Conservation (phyloP, 35 echinoderm and acorn worm genomes). For the Ophioderma brevispina region DNA sequence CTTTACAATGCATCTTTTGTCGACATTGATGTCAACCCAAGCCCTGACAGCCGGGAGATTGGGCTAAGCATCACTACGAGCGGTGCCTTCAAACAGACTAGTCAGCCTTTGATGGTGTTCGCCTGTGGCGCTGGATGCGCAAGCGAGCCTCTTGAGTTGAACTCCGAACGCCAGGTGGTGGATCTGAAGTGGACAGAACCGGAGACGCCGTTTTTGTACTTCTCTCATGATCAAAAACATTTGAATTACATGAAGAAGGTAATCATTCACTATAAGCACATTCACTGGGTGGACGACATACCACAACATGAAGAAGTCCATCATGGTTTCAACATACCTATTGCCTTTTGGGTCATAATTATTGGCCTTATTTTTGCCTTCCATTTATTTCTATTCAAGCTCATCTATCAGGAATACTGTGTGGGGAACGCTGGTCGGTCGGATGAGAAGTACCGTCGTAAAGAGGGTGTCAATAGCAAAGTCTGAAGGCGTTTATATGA, state of each 20-base stretch:
- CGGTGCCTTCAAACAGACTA: slow-evolving; percentile 33
- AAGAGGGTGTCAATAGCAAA: not conserved
- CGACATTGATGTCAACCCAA: slow-evolving; percentile 67
- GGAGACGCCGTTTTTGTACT: slow-evolving; percentile 85
- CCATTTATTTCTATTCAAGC: slow-evolving; percentile 84
- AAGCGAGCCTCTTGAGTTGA: slow-evolving; percentile 48
- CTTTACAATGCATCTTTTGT: slow-evolving; percentile 75
- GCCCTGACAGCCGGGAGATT: slow-evolving; percentile 60
- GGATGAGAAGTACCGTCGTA: not conserved
- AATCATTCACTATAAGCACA: slow-evolving; percentile 86
- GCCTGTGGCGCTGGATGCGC: slow-evolving; percentile 84
- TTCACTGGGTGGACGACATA: slow-evolving; percentile 67
- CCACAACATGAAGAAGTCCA: not conserved
- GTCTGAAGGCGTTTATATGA: too few relatives aligned
- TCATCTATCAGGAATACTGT: slow-evolving; percentile 94
- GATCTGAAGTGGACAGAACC: slow-evolving; percentile 89
- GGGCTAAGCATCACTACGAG: slow-evolving; percentile 47
- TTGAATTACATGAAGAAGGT: slow-evolving; percentile 65
- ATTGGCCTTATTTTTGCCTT: slow-evolving; percentile 76
- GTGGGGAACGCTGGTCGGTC: not conserved
- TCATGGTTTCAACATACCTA: slow-evolving; percentile 80
- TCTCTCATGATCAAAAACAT: slow-evolving; percentile 88
- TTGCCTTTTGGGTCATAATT: slow-evolving; percentile 80
- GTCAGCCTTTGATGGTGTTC: slow-evolving; percentile 55
- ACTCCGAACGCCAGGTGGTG: slow-evolving; percentile 39